Conservation (phyloP, 2,797 vertebrate species). For the Tragelaphus eurycerus region DNA sequence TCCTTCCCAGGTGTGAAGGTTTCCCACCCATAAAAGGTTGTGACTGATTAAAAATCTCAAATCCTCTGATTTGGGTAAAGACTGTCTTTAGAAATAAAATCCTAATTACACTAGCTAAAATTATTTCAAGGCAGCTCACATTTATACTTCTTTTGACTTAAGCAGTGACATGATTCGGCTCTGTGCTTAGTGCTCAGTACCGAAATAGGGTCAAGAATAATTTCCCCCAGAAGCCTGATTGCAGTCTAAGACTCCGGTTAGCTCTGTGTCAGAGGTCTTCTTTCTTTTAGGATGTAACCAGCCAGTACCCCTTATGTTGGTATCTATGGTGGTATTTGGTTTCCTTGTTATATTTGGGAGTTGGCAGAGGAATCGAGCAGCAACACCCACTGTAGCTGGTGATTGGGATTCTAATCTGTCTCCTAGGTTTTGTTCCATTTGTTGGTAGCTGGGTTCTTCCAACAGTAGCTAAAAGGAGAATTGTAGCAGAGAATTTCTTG, state of each 20-base stretch:
- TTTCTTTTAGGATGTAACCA: not conserved
- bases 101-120: constrained; percentile 3
- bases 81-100: not conserved
- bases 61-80: not conserved
- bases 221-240: not conserved
- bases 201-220: not conserved
- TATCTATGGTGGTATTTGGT: not conserved
- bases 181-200: not conserved
- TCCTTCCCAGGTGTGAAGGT: constrained; percentile 35
- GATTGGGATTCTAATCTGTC: not conserved
- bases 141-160: not conserved
- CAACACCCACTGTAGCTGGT: not conserved
- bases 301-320: not conserved
- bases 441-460: not conserved
- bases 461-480: not conserved
- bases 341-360: not conserved
- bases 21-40: not conserved
- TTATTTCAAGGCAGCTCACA: not conserved
- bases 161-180: not conserved
- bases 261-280: not conserved
- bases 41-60: not conserved
- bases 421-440: not conserved
- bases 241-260: not conserved
- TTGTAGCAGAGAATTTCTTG: not conserved
- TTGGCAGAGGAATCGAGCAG: not conserved